Evolutionary conservation across 2,888 invertebrate genomes (phyloP).

Genomic region (Cetonia aurata): DNA sequence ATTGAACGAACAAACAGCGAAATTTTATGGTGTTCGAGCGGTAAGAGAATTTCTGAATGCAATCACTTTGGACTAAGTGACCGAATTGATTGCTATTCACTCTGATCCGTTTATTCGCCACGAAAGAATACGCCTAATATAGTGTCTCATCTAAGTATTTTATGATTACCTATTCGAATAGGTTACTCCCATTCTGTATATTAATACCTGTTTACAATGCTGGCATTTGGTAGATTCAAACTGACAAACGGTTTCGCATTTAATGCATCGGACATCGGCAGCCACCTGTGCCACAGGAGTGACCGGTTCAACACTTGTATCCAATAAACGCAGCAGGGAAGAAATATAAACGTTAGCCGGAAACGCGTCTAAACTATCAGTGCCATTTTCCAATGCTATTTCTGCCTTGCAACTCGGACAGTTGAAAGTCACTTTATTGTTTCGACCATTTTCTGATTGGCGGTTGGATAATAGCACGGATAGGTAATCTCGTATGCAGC

Average conservation of each 20-base stretch:
- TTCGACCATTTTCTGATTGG: not conserved
- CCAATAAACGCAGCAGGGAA: conserved; percentile 68
- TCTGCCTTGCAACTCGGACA: conserved; percentile 74
- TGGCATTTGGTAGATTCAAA: conserved; percentile 65
- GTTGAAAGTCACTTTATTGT: conserved; percentile 51
- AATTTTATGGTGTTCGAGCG: too few relatives aligned
- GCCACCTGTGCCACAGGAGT: conserved; percentile 14
- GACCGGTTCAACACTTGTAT: conserved; percentile 51
- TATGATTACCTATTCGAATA: too few relatives aligned
- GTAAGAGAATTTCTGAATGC: too few relatives aligned
- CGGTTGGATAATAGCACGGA: conserved; percentile 2
- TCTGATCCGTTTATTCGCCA: too few relatives aligned
- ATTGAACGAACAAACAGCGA: too few relatives aligned
- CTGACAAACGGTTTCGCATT: conserved; percentile 62
- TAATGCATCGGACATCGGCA: conserved; percentile 58
- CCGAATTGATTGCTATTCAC: too few relatives aligned
- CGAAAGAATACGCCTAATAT: too few relatives aligned
- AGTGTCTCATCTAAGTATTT: too few relatives aligned
- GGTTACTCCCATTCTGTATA: not conserved
- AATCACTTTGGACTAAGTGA: too few relatives aligned
- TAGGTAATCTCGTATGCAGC: conserved; percentile 68
- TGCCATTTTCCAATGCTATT: conserved; percentile 66
- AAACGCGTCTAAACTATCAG: conserved; percentile 70
- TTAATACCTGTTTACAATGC: conserved; percentile 73
- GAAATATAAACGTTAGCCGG: conserved; percentile 79